These are phyloP conservation scores for Scaptomyza hsui DNA, from an alignment of 1,140 invertebrate genomes.

Conservation along the genomic window DNA sequence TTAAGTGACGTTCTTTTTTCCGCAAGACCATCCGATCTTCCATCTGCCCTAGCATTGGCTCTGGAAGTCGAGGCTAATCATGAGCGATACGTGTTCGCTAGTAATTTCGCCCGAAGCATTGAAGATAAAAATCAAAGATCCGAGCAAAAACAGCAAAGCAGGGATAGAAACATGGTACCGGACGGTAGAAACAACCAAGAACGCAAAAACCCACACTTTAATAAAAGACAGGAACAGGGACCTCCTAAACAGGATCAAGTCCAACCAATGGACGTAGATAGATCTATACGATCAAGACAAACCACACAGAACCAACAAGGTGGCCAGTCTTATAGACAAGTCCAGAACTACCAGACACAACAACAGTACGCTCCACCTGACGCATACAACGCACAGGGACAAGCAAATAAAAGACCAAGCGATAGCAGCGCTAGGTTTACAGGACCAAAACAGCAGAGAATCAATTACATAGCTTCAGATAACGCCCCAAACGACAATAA, in stretches of 20 bases:
- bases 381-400: background rate
- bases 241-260: background rate
- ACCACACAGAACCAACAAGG: too few species aligned
- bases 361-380: background rate
- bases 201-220: slow-evolving; percentile 2
- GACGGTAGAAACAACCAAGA: background rate
- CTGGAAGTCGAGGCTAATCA: too few species aligned
- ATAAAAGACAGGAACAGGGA: slow-evolving; percentile 10
- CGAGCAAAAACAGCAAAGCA: slow-evolving; percentile 1
- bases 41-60: too few species aligned
- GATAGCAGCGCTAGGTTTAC: background rate
- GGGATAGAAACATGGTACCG: too few species aligned
- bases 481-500: background rate
- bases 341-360: background rate
- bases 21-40: too few species aligned
- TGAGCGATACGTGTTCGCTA: slow-evolving; percentile 7
- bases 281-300: slow-evolving; percentile 6
- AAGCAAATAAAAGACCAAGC: too few species aligned
- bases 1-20: too few species aligned
- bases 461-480: background rate
- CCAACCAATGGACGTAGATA: slow-evolving; percentile 12
- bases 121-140: background rate
- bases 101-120: slow-evolving; percentile 3
- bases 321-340: background rate
- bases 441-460: too few species aligned